These are phyloP conservation scores for Siderastrea radians DNA, from an alignment of 92 coral and sea anemone species.

Conservation along the genomic window DNA sequence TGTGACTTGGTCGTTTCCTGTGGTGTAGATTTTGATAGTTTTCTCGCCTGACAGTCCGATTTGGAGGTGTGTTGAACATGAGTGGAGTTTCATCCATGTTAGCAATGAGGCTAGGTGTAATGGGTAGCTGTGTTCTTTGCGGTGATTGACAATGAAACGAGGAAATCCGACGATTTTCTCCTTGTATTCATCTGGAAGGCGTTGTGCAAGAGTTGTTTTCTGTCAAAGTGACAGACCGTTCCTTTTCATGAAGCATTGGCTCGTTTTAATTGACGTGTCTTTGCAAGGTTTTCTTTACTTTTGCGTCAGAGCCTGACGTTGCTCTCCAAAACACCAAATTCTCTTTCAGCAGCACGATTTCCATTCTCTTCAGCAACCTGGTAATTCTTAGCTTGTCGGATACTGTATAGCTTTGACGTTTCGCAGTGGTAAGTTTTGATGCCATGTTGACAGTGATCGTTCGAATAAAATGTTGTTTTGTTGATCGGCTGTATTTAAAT, in stretches of 20 bases:
- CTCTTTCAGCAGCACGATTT: constrained; percentile 37
- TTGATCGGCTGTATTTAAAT: constrained; percentile 22
- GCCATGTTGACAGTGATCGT: constrained; percentile 8
- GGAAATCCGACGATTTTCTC: too few relatives aligned
- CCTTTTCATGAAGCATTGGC: neutral
- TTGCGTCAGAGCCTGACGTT: constrained; percentile 11
- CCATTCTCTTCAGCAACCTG: constrained; percentile 21
- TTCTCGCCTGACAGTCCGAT: too few relatives aligned
- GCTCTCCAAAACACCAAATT: constrained; percentile 16
- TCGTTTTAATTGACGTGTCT: constrained; percentile 3
- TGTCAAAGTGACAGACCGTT: too few relatives aligned
- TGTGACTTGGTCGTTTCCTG: too few relatives aligned
- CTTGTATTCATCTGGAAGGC: too few relatives aligned
- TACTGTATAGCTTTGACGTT: constrained; percentile 42
- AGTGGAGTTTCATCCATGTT: too few relatives aligned
- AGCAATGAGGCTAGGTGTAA: too few relatives aligned
- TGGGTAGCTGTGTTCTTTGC: too few relatives aligned
- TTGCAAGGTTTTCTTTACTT: constrained; percentile 25
- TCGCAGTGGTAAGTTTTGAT: constrained; percentile 21
- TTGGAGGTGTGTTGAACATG: too few relatives aligned
- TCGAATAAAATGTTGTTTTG: neutral
- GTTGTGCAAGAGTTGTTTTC: too few relatives aligned
- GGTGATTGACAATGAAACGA: too few relatives aligned
- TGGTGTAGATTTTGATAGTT: too few relatives aligned
- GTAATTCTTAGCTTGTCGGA: constrained; percentile 45